Conservation (phyloP, 2,113 vertebrate genomes). For the Paedocypris sp. region DNA sequence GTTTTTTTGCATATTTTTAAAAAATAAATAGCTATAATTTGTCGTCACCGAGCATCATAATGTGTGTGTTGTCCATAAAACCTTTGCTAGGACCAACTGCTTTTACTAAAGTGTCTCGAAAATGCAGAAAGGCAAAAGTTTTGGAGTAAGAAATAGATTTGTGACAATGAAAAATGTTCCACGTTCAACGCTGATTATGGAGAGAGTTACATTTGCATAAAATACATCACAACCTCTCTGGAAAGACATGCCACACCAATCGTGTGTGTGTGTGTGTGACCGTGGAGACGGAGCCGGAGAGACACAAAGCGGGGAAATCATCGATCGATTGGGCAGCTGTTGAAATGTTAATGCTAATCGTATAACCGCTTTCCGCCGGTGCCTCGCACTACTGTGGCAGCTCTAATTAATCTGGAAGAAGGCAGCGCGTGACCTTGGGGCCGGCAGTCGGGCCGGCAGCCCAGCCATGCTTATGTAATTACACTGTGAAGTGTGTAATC, state of each 20-base stretch:
- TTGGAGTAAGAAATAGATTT: too few species aligned
- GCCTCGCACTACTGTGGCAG: constrained; percentile 79
- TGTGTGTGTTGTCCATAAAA: too few species aligned
- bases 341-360: constrained; percentile 94
- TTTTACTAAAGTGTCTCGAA: too few species aligned
- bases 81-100: too few species aligned
- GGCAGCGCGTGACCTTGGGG: constrained; percentile 79
- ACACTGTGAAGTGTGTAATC: constrained; percentile 89
- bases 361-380: constrained; percentile 73
- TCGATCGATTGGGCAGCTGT: constrained; percentile 72
- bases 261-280: neutral
- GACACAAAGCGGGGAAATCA: constrained; percentile 33
- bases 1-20: too few species aligned
- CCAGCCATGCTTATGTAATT: constrained; percentile 95
- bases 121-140: too few species aligned
- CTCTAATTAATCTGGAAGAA: constrained; percentile 97
- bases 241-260: neutral
- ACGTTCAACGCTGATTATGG: too few species aligned
- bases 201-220: too few species aligned
- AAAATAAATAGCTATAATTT: too few species aligned
- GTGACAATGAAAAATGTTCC: too few species aligned
- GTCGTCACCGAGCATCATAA: too few species aligned
- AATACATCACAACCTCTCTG: too few species aligned
- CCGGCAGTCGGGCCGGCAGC: constrained; percentile 72
- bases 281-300: neutral